phyloP scores from a whole-genome alignment of 1,140 invertebrate genomes.

The Dinoponera quadriceps region DNA sequence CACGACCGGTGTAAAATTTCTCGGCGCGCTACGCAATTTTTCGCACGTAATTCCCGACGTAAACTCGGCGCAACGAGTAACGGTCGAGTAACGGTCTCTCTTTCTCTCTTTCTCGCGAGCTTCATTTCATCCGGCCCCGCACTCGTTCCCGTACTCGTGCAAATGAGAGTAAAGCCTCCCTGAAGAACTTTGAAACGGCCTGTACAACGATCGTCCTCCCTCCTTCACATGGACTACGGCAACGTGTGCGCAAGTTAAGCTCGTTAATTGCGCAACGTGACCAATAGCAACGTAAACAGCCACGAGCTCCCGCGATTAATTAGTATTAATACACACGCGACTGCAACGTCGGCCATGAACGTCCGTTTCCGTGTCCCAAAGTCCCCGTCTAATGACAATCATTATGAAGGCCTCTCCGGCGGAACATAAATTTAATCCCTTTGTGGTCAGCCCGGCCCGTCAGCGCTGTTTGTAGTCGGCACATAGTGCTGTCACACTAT shows the following conservation, averaged over 20 bases:
- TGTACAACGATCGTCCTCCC: neutral
- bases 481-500: constrained; percentile 6
- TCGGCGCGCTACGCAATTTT: neutral
- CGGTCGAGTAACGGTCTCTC: neutral
- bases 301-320: constrained; percentile 60
- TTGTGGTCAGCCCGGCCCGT: constrained; percentile 24
- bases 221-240: neutral
- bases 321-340: constrained; percentile 59
- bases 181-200: neutral
- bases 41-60: constrained; percentile 11
- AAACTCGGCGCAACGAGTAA: constrained; percentile 31
- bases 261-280: constrained; percentile 27
- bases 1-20: neutral
- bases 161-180: constrained; percentile 10
- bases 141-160: constrained; percentile 6
- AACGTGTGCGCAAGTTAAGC: constrained; percentile 21
- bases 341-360: constrained; percentile 55
- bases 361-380: constrained; percentile 64
- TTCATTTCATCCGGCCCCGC: neutral
- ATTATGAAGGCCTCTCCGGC: constrained; percentile 43
- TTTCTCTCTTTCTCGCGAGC: neutral
- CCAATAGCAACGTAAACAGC: constrained; percentile 37
- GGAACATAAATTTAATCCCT: constrained; percentile 46
- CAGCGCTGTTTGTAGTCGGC: constrained; percentile 5
- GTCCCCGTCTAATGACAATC: constrained; percentile 80